These are phyloP conservation scores for Plumapathes pennacea DNA, from an alignment of 92 coral and sea anemone genomes.

Conservation along the genomic window DNA sequence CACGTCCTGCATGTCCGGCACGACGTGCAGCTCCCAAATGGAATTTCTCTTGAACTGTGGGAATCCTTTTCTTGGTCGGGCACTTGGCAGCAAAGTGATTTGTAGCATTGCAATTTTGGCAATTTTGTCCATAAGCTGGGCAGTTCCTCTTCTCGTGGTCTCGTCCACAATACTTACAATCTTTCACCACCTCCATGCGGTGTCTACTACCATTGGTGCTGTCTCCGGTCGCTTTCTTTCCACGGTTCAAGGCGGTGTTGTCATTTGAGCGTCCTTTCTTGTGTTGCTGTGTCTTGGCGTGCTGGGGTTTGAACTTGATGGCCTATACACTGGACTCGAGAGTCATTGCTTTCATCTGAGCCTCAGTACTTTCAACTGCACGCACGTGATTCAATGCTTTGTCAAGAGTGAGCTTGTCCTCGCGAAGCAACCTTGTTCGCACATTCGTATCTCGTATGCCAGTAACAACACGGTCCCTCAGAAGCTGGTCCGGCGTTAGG, in stretches of 20 bases:
- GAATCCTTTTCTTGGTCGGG: constrained; percentile 17
- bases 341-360: constrained; percentile 25
- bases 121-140: constrained; percentile 53
- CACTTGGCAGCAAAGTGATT: constrained; percentile 42
- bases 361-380: constrained; percentile 33
- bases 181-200: too few species aligned
- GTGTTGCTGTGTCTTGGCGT: too few species aligned
- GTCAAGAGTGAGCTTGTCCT: constrained; percentile 21
- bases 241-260: too few species aligned
- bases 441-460: constrained; percentile 34
- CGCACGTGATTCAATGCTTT: constrained; percentile 35
- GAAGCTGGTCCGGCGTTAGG: constrained; percentile 38
- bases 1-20: constrained; percentile 8
- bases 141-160: constrained; percentile 31
- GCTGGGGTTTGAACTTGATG: too few species aligned
- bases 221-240: too few species aligned
- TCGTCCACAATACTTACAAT: constrained; percentile 42
- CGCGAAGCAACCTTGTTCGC: constrained; percentile 40
- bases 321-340: too few species aligned
- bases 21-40: constrained; percentile 16
- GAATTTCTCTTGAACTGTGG: constrained; percentile 32
- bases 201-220: too few species aligned
- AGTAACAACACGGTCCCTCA: constrained; percentile 36
- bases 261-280: too few species aligned
- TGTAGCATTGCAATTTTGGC: constrained; percentile 30